A percentile compares a stretch with the other conserved stretches of the same genome.
These are phyloP conservation scores for Sabatieria punctata DNA, from an alignment of 2,888 invertebrate species.

Conservation along the genomic window DNA sequence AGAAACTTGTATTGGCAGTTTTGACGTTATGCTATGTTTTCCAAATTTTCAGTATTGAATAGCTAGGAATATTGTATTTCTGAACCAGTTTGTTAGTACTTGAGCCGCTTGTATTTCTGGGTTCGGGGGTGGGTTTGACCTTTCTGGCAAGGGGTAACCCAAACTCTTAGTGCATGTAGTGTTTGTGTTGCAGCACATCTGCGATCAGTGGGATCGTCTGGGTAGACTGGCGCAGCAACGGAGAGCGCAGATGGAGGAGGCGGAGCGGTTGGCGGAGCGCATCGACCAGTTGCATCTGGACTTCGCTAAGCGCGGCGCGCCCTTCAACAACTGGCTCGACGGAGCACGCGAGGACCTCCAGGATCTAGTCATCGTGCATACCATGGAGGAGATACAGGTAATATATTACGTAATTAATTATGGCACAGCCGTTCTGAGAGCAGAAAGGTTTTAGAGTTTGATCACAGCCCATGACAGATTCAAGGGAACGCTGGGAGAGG, in stretches of 20 bases:
- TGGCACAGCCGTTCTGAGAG: too few relatives aligned
- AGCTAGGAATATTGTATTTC: too few relatives aligned
- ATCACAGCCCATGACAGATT: constrained; percentile 96
- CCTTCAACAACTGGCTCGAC: constrained; percentile 98
- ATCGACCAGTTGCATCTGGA: constrained; percentile 91
- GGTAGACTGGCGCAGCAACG: constrained; percentile 84
- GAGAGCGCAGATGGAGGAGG: constrained; percentile 44
- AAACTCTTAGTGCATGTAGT: too few relatives aligned
- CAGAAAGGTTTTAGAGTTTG: constrained; percentile 54
- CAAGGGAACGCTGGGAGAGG: constrained; percentile 87
- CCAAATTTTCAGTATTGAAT: too few relatives aligned
- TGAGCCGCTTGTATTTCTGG: too few relatives aligned
- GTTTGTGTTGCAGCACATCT: constrained; percentile 90
- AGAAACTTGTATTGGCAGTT: too few relatives aligned
- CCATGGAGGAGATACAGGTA: constrained; percentile 89
- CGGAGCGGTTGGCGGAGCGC: constrained; percentile 38
- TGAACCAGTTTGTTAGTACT: too few relatives aligned
- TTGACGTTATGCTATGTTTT: too few relatives aligned
- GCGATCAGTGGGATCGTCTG: constrained; percentile 96
- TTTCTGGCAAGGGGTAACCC: too few relatives aligned
- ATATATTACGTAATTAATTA: neutral
- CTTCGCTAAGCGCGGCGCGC: constrained; percentile 96
- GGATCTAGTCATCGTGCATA: constrained; percentile 99
- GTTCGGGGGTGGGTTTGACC: too few relatives aligned
- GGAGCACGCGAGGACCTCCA: constrained; percentile 97